phyloP scores from a whole-genome alignment of 2,113 vertebrate species.

The Irena cyanogastra region DNA sequence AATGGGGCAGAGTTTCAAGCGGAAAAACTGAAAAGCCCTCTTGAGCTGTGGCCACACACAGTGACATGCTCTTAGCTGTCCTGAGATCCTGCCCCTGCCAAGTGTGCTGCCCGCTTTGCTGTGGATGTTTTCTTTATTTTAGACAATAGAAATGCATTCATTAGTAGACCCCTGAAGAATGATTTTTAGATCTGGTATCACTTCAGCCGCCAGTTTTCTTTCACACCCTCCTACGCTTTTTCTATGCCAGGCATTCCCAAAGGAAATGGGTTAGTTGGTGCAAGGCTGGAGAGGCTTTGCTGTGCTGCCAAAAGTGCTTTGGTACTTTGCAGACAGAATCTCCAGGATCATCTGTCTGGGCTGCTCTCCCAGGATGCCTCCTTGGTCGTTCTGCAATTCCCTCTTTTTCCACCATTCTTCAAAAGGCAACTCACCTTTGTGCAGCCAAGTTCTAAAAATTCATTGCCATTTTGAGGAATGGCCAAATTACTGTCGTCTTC shows the following conservation, averaged over 20 bases:
- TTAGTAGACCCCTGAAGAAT: neutral
- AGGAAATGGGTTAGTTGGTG: neutral
- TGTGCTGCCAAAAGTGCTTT: neutral
- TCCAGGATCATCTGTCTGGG: neutral
- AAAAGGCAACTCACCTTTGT: neutral
- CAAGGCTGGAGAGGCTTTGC: neutral
- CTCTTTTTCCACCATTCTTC: neutral
- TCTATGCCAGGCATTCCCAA: neutral
- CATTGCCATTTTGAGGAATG: neutral
- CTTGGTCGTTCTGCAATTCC: neutral
- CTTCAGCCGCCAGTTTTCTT: neutral
- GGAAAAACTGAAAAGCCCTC: neutral
- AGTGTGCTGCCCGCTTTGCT: neutral
- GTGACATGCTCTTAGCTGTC: accelerated
- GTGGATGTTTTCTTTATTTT: neutral
- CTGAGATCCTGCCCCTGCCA: neutral
- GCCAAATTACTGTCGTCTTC: neutral
- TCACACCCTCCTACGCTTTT: neutral
- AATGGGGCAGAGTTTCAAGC: neutral
- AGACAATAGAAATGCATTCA: neutral
- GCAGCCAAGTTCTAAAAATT: neutral
- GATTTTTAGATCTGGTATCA: neutral
- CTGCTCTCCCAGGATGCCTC: accelerated
- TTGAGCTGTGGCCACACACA: neutral
- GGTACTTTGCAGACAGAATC: neutral